Evolutionary conservation across 2,113 vertebrate species (phyloP).

Genomic region (Seriola rivoliana): DNA sequence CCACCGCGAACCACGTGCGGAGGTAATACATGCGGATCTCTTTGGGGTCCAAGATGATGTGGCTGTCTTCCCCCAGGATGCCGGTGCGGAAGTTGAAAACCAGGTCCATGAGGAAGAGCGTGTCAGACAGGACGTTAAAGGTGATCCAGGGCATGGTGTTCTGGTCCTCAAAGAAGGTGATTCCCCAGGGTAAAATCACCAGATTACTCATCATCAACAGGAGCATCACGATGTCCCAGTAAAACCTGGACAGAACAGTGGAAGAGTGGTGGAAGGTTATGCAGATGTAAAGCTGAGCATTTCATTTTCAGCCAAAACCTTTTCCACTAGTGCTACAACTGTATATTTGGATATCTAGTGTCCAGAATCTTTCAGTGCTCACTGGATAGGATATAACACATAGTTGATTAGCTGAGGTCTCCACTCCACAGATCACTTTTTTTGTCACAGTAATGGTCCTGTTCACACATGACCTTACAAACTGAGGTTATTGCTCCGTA

Average conservation of each 20-base stretch:
- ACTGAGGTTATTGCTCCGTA: too few species aligned
- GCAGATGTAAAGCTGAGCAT: not conserved
- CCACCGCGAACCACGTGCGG: constrained; percentile 84
- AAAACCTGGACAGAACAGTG: constrained; percentile 77
- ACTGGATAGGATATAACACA: too few species aligned
- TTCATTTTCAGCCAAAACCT: not conserved
- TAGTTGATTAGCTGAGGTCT: too few species aligned
- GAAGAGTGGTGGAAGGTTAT: not conserved
- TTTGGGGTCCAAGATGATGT: constrained; percentile 84
- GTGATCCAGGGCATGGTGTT: constrained; percentile 85
- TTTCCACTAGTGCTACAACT: not conserved
- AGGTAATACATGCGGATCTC: constrained; percentile 82
- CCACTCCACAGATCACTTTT: too few species aligned
- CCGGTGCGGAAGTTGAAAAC: constrained; percentile 86
- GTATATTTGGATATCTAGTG: not conserved
- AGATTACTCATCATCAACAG: constrained; percentile 87
- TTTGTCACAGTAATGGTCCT: too few species aligned
- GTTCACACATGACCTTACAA: too few species aligned
- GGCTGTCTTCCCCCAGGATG: constrained; percentile 80
- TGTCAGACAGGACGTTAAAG: constrained; percentile 86
- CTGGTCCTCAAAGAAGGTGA: constrained; percentile 87
- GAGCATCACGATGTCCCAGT: constrained; percentile 87
- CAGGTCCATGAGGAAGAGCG: constrained; percentile 85
- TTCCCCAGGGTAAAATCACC: constrained; percentile 85
- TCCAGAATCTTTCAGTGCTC: not conserved